These are phyloP conservation scores for Zapus hudsonius DNA, from an alignment of 2,113 vertebrate species.

Conservation along the genomic window DNA sequence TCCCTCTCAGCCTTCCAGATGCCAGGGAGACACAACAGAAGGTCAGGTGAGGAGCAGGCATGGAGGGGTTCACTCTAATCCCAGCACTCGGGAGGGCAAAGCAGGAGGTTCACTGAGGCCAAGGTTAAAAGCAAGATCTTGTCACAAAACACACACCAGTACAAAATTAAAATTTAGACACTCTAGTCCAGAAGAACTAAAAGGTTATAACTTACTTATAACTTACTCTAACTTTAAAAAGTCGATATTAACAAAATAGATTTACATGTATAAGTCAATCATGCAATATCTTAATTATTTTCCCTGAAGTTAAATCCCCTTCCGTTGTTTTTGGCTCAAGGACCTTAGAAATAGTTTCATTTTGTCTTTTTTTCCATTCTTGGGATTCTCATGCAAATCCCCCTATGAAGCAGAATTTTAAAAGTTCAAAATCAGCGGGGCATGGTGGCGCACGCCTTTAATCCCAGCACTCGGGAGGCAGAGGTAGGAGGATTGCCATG, in stretches of 20 bases:
- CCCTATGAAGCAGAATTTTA: background rate
- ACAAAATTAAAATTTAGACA: background rate
- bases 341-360: background rate
- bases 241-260: background rate
- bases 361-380: background rate
- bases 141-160: background rate
- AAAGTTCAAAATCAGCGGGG: no score
- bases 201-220: background rate
- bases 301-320: background rate
- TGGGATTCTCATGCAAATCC: conserved; percentile 38
- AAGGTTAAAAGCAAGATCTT: background rate
- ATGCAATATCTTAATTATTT: background rate
- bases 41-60: background rate
- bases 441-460: no score
- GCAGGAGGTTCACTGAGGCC: no score
- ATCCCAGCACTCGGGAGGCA: no score
- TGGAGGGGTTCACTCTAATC: no score
- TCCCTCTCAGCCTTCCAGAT: no score
- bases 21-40: background rate
- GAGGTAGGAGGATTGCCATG: no score
- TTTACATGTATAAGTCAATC: background rate
- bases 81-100: no score
- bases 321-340: background rate
- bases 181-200: background rate
- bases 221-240: background rate